Percentiles rank a stretch among this genome's conserved stretches.
phyloP scores from a whole-genome alignment of 2,797 vertebrate species.

The Anableps anableps region DNA sequence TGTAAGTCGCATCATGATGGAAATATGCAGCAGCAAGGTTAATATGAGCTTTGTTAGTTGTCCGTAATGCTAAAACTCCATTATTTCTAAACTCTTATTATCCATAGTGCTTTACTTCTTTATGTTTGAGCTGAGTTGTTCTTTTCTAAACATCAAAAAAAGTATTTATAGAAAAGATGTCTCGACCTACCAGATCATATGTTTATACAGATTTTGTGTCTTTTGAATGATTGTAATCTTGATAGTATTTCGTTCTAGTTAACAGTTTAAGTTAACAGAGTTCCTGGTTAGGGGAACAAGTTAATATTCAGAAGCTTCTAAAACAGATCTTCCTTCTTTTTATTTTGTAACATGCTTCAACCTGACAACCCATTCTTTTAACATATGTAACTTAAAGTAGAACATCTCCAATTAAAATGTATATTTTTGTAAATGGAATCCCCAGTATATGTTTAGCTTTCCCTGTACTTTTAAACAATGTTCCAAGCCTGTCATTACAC shows the following conservation, averaged over 20 bases:
- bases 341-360: not conserved
- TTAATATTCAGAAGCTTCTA: slow-evolving; percentile 7
- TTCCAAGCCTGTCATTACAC: too few relatives aligned
- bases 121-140: not conserved
- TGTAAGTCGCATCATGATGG: not conserved
- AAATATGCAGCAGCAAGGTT: not conserved
- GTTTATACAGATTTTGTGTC: not conserved
- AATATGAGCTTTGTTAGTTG: not conserved
- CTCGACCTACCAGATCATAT: not conserved
- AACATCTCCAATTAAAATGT: not conserved
- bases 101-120: not conserved
- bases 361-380: not conserved
- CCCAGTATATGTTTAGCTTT: not conserved
- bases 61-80: not conserved
- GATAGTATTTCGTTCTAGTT: slow-evolving; percentile 1
- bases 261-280: not conserved
- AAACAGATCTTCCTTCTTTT: slow-evolving; percentile 12
- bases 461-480: too few relatives aligned
- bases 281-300: not conserved
- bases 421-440: slow-evolving; percentile 3
- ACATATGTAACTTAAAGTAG: not conserved
- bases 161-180: too few relatives aligned
- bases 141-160: too few relatives aligned
- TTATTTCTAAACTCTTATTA: not conserved
- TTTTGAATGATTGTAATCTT: slow-evolving; percentile 2